Percentiles rank a stretch among this genome's conserved stretches.
These are phyloP conservation scores for Nixonia krombeini DNA, from an alignment of 1,140 invertebrate species.

Conservation along the genomic window DNA sequence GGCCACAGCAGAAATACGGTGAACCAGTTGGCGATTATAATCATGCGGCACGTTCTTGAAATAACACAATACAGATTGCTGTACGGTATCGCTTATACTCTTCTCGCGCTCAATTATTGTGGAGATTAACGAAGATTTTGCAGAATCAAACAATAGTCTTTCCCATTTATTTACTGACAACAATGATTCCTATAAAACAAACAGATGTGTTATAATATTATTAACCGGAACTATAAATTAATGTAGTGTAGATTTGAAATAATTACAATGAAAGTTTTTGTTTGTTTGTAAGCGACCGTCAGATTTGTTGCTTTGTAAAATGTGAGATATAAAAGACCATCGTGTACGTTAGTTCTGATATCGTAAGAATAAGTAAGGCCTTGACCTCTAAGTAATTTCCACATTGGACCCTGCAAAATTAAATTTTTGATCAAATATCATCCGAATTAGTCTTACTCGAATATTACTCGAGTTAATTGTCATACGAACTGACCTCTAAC, in stretches of 20 bases:
- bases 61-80: conserved; percentile 80
- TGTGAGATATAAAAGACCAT: conserved; percentile 80
- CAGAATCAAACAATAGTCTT: conserved; percentile 82
- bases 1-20: conserved; percentile 78
- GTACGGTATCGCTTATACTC: conserved; percentile 80
- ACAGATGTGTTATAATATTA: conserved; percentile 7
- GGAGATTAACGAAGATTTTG: conserved; percentile 87
- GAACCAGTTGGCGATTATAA: conserved; percentile 81
- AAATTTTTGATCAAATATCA: too few species aligned
- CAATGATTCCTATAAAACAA: conserved; percentile 76
- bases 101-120: conserved; percentile 87
- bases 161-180: conserved; percentile 79
- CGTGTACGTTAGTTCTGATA: conserved; percentile 75
- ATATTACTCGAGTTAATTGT: neutral
- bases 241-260: conserved; percentile 5
- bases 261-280: conserved; percentile 82
- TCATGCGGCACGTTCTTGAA: conserved; percentile 78
- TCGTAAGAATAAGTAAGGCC: conserved; percentile 88
- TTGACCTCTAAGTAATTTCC: conserved; percentile 86
- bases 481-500: conserved; percentile 79
- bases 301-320: conserved; percentile 84
- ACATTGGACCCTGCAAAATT: conserved; percentile 85
- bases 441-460: too few species aligned
- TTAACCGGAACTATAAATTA: neutral
- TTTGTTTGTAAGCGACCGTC: conserved; percentile 82